These are phyloP conservation scores for Probosciger aterrimus DNA, from an alignment of 2,113 vertebrate genomes.

Conservation along the genomic window DNA sequence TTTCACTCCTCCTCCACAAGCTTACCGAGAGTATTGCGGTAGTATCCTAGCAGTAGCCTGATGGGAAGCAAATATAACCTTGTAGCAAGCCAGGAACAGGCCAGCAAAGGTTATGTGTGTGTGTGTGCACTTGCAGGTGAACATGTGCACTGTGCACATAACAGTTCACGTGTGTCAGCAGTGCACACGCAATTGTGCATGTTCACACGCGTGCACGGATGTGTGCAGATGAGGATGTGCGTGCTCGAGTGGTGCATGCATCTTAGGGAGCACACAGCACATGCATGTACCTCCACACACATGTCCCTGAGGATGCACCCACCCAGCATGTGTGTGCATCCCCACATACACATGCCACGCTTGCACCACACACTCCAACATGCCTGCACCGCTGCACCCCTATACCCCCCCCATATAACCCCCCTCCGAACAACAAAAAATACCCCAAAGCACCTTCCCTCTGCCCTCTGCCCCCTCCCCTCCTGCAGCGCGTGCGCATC, in stretches of 20 bases:
- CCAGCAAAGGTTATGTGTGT: not conserved
- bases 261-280: not conserved
- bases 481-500: no score
- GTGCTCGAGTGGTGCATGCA: not conserved
- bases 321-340: not conserved
- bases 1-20: not conserved
- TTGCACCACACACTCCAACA: not conserved
- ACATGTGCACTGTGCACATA: not conserved
- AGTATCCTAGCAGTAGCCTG: not conserved
- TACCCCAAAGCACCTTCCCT: no score
- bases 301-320: not conserved
- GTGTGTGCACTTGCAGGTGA: not conserved
- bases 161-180: not conserved
- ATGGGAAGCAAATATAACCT: fast-evolving
- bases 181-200: fast-evolving
- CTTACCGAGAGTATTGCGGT: not conserved
- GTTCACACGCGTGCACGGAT: fast-evolving
- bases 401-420: not conserved
- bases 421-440: not conserved
- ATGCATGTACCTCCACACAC: not conserved
- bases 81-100: not conserved
- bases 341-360: not conserved
- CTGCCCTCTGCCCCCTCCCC: no score
- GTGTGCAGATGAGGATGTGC: not conserved
- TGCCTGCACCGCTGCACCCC: not conserved